phyloP scores from a whole-genome alignment of 2,797 vertebrate genomes.

The Spinus olivaceus region DNA sequence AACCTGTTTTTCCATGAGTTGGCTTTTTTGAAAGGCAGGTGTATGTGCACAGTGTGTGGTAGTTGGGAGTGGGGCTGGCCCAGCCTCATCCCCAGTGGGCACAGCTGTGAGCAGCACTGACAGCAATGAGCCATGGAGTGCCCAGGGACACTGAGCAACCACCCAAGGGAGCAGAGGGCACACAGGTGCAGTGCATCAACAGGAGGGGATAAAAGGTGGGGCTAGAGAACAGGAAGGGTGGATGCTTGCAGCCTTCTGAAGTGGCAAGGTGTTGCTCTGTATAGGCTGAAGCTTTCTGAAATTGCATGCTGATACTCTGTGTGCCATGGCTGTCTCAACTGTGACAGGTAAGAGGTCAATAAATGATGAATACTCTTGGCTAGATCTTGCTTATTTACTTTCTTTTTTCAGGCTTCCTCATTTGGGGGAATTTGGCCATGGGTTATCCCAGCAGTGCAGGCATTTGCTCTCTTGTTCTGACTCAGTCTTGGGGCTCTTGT shows the following conservation, averaged over 20 bases:
- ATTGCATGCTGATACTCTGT: not conserved
- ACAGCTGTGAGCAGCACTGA: not conserved
- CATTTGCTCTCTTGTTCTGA: not conserved
- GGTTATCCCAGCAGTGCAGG: not conserved
- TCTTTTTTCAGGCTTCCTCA: not conserved
- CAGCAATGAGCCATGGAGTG: not conserved
- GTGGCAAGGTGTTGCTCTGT: rapidly evolving
- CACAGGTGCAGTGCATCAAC: not conserved
- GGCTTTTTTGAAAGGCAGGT: not conserved
- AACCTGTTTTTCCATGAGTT: not conserved
- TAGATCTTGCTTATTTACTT: not conserved
- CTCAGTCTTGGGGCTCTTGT: not conserved
- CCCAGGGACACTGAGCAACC: not conserved
- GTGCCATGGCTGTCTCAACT: not conserved
- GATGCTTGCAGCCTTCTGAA: rapidly evolving
- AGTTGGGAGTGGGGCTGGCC: not conserved
- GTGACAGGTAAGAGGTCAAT: not conserved
- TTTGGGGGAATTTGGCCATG: not conserved
- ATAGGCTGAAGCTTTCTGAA: not conserved
- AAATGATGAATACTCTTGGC: not conserved
- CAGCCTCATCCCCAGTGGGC: not conserved
- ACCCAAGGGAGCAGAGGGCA: not conserved
- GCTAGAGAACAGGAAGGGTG: rapidly evolving
- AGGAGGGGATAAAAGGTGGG: not conserved
- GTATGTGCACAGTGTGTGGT: not conserved